Evolutionary conservation across 2,113 vertebrate genomes (phyloP), one percentile per base, ranked within the genome.

Genomic region (Clinocottus analis): DNA sequence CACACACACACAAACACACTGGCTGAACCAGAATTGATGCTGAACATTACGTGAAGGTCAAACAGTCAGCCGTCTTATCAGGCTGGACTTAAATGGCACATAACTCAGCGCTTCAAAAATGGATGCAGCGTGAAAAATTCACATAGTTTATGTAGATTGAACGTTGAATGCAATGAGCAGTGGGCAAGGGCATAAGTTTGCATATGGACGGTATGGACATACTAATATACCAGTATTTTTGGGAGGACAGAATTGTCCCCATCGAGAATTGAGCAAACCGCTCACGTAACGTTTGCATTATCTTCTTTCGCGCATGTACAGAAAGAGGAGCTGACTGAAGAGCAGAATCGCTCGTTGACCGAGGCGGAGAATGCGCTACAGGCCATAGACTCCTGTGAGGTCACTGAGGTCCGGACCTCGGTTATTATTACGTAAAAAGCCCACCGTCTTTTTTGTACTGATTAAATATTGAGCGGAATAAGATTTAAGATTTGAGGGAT

Each of bases 11-110:
- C 37, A 45, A 65, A 82, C 43, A 85, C 85, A 70, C 84, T 31
- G 59, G 47, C 66, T 45, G 53, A 43, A 31, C 49, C 79, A 58
- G 78, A 86, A 87, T 65, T 82, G 80, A 86, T 87, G 84, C 76
- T 78, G 55, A 84, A 72, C 85, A 86, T 80, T 83, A 80, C 68
- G 68, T 88, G 87, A 90, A 91, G 89, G 91, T 90, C 90, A 89
- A 84, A 89, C 83, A 77, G 81, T 72, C 76, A 51, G 82, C 77
- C 13, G 62, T 84, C 78, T 81, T 84, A 88, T 90, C 88, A 79
- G 56, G 79, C 70, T 45, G 49, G 72, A 72, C 72, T 80, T 85
- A 86, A 89, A 91, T 87, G 88, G 85, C 75, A 85, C 61, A 71
- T 62, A 76, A 51, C 69, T 62, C 58, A 21, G 43, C 65, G 73